Percentiles rank a stretch among this genome's conserved stretches.
phyloP scores from a whole-genome alignment of 2,797 vertebrate genomes.

The Bovichtus diacanthus region DNA sequence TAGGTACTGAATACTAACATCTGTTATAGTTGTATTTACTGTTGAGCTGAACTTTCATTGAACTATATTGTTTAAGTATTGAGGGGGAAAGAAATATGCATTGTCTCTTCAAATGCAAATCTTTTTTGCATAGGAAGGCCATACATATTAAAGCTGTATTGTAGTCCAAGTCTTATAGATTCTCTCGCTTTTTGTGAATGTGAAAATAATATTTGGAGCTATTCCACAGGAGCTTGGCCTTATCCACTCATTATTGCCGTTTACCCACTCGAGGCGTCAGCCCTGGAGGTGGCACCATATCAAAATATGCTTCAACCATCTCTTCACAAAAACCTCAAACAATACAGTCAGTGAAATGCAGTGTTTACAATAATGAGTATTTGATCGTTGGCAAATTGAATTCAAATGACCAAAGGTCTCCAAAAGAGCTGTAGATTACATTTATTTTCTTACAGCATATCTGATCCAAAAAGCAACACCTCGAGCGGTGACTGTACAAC shows the following conservation, averaged over 20 bases:
- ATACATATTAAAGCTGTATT: not conserved
- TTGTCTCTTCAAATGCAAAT: constrained; percentile 14
- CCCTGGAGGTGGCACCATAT: constrained; percentile 45
- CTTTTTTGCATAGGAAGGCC: not conserved
- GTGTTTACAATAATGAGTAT: constrained; percentile 58
- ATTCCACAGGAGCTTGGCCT: constrained; percentile 41
- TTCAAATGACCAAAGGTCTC: constrained; percentile 65
- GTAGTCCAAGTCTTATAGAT: constrained; percentile 13
- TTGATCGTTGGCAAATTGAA: constrained; percentile 73
- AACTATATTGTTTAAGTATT: not conserved
- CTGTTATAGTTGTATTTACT: not conserved
- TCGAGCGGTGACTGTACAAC: constrained; percentile 42
- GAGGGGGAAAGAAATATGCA: not conserved
- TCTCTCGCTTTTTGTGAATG: constrained; percentile 26
- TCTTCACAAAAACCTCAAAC: constrained; percentile 11
- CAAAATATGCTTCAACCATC: constrained; percentile 40
- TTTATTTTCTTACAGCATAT: constrained; percentile 21
- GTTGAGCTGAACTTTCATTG: no score
- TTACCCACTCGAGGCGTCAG: constrained; percentile 55
- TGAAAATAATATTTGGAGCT: constrained; percentile 36
- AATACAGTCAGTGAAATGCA: constrained; percentile 34
- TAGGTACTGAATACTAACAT: not conserved
- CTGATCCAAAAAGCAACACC: constrained; percentile 49
- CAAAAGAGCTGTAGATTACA: constrained; percentile 47
- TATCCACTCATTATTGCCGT: constrained; percentile 64